phyloP scores from a whole-genome alignment of 2,797 vertebrate genomes.

The Gymnoscopelus microlampas region DNA sequence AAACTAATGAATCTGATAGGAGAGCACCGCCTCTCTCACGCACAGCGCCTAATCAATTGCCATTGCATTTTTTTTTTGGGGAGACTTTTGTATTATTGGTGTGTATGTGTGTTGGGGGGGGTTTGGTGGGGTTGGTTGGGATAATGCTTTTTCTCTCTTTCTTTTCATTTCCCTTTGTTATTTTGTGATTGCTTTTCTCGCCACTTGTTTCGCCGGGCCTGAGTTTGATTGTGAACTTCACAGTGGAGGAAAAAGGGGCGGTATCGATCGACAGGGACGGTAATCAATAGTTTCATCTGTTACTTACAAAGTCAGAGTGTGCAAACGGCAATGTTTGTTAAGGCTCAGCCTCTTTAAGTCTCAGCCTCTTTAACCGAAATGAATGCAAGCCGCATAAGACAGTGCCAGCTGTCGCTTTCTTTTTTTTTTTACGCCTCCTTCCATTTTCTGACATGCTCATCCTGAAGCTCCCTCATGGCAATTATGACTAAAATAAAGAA shows the following conservation, averaged over 20 bases:
- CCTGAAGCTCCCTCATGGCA: conserved; percentile 53
- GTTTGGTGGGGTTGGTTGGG: not conserved
- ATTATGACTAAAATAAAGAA: conserved; percentile 36
- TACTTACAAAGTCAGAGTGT: conserved; percentile 57
- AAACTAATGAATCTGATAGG: conserved; percentile 84
- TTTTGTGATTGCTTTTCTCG: conserved; percentile 72
- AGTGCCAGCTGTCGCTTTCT: not conserved
- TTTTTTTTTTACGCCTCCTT: conserved; percentile 28
- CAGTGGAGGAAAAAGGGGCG: conserved; percentile 61
- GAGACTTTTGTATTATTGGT: not conserved
- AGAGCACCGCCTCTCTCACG: conserved; percentile 67
- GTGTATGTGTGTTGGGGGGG: not conserved
- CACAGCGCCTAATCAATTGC: conserved; percentile 75
- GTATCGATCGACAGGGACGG: conserved; percentile 51
- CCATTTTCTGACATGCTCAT: conserved; percentile 43
- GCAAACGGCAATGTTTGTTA: conserved; percentile 26
- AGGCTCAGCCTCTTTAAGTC: conserved; percentile 2
- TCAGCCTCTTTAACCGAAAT: not conserved
- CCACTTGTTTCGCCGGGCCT: conserved; percentile 46
- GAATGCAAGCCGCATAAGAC: too few species aligned
- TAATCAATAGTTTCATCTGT: conserved; percentile 73
- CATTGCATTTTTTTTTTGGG: conserved; percentile 38
- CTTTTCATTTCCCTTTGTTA: conserved; percentile 48
- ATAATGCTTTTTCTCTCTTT: conserved; percentile 38
- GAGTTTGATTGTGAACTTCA: conserved; percentile 69